Base-by-base conservation (phyloP, 2,888 invertebrate species). In the Tenthredo livida region DNA sequence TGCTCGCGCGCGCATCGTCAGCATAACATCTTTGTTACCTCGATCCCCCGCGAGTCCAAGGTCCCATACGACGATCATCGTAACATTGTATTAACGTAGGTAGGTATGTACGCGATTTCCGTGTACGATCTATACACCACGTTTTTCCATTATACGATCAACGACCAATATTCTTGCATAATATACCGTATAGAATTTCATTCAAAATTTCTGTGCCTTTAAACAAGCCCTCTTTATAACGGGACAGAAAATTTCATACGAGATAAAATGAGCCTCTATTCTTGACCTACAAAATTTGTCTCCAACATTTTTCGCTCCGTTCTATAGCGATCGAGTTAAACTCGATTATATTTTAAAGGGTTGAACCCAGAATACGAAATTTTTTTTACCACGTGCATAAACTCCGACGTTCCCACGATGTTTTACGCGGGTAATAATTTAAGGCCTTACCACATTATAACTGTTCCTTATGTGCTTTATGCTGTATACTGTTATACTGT, bases 31-130 rank as follows among this genome's bases (percentile, higher is more conserved):
- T 77, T 47, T 77, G 15, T 54, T 29, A 77, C 29, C 50, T 73
- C 73, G 73, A 73, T 73, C 73, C 43, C 47, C 73, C 73, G 47
- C 67, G 47, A 73, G n/a, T 73, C 73, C 73, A 73, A 73, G 73
- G 73, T 73, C n/a, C 1, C 67, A 7, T 33, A 67, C 33, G 0
- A 73, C 73, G 40, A 40, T 61, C 21, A 61, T 25, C 25, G 43
- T 40, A 40, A 67, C 67, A 67, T 67, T 67, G 67, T 67, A 67
- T 40, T n/a, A 15, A 72, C 17, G 7, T 72, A 17, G 6, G 7
- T 33, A 47, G 47, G 37, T 37, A 70, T 15, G 70, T 70, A 37
- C 37, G 33, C 72, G 33, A 17, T 33, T 12, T 61, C 4, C 21
- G 61, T 21, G 25, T 29, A 29, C 10, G 25, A 61, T 61, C 25